Percentiles rank a stretch among this genome's conserved stretches.
Conservation (phyloP, 2,113 vertebrate genomes). For the rat (Rattus norvegicus) region DNA sequence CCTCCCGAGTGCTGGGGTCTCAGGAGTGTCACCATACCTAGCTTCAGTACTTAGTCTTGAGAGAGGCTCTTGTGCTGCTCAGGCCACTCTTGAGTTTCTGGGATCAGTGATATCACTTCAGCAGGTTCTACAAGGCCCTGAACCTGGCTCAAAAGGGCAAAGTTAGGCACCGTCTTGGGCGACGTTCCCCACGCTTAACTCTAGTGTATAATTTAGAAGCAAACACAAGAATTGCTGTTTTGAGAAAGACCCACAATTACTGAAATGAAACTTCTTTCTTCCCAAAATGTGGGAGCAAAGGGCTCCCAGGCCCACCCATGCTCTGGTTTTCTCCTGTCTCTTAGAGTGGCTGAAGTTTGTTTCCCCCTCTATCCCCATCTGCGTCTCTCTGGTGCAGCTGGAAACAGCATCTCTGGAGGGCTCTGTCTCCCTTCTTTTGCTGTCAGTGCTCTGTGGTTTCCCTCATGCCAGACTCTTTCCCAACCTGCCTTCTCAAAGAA, state of each 20-base stretch:
- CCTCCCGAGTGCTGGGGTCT: neutral
- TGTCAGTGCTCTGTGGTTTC: constrained; percentile 68
- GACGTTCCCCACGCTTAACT: constrained; percentile 44
- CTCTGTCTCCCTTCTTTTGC: constrained; percentile 44
- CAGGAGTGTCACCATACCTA: no score
- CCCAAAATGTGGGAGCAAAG: constrained; percentile 72
- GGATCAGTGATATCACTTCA: neutral
- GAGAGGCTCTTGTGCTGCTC: neutral
- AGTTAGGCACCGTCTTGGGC: constrained; percentile 41
- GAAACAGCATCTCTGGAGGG: constrained; percentile 57
- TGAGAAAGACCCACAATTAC: constrained; percentile 75
- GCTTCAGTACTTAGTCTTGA: neutral
- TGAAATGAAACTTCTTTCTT: constrained; percentile 74
- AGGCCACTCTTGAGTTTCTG: neutral
- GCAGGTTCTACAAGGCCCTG: no score
- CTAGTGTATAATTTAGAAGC: constrained; percentile 67
- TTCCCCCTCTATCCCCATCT: neutral
- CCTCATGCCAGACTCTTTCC: constrained; percentile 58
- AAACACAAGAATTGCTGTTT: constrained; percentile 70
- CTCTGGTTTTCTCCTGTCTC: constrained; percentile 61
- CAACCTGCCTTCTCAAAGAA: constrained; percentile 63
- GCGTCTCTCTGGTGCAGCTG: constrained; percentile 39
- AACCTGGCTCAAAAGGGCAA: neutral
- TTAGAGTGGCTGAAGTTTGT: constrained; percentile 61
- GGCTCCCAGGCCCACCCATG: constrained; percentile 59